These are phyloP conservation scores for Phoxinus phoxinus DNA, from an alignment of 2,113 vertebrate genomes.

Conservation along the genomic window DNA sequence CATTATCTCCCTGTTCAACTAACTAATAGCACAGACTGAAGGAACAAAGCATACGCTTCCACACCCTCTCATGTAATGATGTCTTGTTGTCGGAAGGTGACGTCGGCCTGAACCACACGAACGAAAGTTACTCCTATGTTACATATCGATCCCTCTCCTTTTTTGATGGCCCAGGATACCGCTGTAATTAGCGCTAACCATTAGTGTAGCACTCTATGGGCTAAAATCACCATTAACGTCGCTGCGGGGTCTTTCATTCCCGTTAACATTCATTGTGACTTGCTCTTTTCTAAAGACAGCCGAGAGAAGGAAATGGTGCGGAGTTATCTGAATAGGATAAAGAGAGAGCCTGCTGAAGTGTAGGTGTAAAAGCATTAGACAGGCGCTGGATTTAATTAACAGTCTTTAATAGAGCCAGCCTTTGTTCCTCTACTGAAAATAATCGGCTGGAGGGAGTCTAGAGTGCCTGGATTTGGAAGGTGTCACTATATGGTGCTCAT, in stretches of 20 bases:
- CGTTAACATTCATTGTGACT: conserved; percentile 74
- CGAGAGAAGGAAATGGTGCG: conserved; percentile 70
- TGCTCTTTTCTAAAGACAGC: conserved; percentile 72
- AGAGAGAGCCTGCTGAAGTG: conserved; percentile 73
- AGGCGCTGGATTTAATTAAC: conserved; percentile 75
- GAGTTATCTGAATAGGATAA: conserved; percentile 72
- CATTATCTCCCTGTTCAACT: conserved; percentile 31
- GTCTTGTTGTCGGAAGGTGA: conserved; percentile 68
- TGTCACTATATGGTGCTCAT: conserved; percentile 69
- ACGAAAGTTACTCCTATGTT: conserved; percentile 71
- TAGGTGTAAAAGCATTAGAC: conserved; percentile 71
- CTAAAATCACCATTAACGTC: conserved; percentile 80
- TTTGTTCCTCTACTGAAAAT: conserved; percentile 73
- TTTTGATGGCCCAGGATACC: conserved; percentile 76
- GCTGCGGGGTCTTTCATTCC: conserved; percentile 75
- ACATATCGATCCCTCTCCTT: conserved; percentile 78
- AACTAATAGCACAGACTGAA: conserved; percentile 22
- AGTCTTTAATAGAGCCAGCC: conserved; percentile 66
- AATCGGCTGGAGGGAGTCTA: conserved; percentile 70
- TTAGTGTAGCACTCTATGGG: conserved; percentile 77
- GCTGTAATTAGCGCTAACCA: conserved; percentile 81
- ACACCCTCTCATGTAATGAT: conserved; percentile 59
- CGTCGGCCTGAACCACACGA: conserved; percentile 53
- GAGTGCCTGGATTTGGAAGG: conserved; percentile 69
- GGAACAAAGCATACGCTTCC: conserved; percentile 51